Evolutionary conservation across 2,888 invertebrate species (phyloP), one percentile per base, ranked within the genome.

Genomic region (Carpatolechia fugitivella): DNA sequence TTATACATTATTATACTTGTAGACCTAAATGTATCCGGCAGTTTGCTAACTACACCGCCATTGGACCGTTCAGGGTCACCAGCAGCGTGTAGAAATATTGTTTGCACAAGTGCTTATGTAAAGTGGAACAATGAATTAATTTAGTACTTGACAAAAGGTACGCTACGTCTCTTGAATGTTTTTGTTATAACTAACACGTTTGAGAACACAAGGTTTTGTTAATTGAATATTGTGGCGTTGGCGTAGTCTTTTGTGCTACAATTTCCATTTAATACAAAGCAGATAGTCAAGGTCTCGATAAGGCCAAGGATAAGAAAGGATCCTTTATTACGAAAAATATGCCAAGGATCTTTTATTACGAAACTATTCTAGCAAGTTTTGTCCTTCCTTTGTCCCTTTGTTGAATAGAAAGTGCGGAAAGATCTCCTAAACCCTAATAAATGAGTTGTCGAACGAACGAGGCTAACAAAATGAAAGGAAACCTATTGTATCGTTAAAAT

Each of bases 31-130:
- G 64, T 73, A 72, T 74, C 70, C 74, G 73, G 65, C 66, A 73
- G 69, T 70, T 74, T 69, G 74, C 74, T 70, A 73, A 73, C 72
- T 74, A 58, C 46, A 72, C 69, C 62, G 62, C 70, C 72, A 69
- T 76, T 72, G 67, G 70, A 68, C 64, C 61, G 66, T 74, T 78
- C 74, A 77, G 76, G 74, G 74, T 76, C 77, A 74, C 63, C n/a
- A 24, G 24, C 46, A 18, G 20, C 18, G 60, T 68, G 69, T 70
- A 60, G 62, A 68, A 69, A 70, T 67, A 65, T 72, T 69, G 65
- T 56, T 55, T 54, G 33, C 31, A 54, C 50, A 55, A 50, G 40
- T 56, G 55, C 44, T 44, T 50, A 16, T 46, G 54, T 50, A 38
- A 38, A 50, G 14, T 40, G 38, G 29, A 49, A 55, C 50, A 55